phyloP scores from a whole-genome alignment of 1,140 invertebrate species.

The Cyclargus thomasi region DNA sequence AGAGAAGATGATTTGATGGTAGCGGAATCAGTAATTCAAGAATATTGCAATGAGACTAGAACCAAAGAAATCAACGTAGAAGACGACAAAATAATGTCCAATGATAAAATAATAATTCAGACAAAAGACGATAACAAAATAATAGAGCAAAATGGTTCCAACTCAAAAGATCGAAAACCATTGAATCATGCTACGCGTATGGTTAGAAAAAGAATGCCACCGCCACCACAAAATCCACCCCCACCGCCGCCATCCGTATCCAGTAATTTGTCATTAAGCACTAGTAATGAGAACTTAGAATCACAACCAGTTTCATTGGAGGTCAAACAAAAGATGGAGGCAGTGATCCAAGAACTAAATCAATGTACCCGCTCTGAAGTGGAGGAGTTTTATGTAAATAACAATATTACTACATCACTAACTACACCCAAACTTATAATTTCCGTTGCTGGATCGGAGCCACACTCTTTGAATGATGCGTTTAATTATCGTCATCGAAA shows the following conservation, averaged over 20 bases:
- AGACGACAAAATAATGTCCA: background rate
- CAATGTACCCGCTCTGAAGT: constrained; percentile 60
- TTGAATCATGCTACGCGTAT: constrained; percentile 51
- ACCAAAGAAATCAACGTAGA: constrained; percentile 18
- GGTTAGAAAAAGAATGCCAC: constrained; percentile 62
- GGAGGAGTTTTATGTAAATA: constrained; percentile 38
- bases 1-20: constrained; percentile 34
- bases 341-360: constrained; percentile 75
- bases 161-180: constrained; percentile 41
- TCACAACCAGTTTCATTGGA: constrained; percentile 58
- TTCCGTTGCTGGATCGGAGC: constrained; percentile 57
- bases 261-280: constrained; percentile 26
- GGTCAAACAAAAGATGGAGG: constrained; percentile 76
- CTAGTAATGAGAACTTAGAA: constrained; percentile 35
- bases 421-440: constrained; percentile 61
- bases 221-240: constrained; percentile 68
- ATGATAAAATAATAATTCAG: background rate
- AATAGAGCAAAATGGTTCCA: background rate
- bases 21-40: constrained; percentile 31
- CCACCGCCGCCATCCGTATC: constrained; percentile 68
- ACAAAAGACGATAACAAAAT: background rate
- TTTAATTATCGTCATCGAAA: constrained; percentile 36
- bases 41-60: constrained; percentile 30
- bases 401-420: constrained; percentile 33
- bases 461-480: constrained; percentile 51